Conservation (phyloP, 30 jellyfish, hydroid and myxozoan species). For the Mastigias papua region DNA sequence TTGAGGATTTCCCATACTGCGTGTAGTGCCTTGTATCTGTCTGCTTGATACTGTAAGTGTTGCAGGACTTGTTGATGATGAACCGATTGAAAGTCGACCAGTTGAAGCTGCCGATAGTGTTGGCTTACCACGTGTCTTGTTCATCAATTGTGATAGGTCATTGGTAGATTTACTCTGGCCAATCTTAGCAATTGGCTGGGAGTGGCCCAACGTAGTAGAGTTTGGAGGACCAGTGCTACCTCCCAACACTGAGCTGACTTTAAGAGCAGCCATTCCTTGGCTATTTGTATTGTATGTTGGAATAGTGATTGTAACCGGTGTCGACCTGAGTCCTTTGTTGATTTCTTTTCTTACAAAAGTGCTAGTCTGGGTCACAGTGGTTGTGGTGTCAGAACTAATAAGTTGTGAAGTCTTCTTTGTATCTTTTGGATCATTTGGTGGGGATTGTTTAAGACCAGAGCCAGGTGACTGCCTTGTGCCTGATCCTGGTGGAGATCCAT, state of each 20-base stretch:
- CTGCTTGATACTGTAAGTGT: conserved; percentile 63
- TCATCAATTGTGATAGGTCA: conserved; percentile 41
- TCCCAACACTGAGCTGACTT: background rate
- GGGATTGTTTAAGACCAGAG: conserved; percentile 20
- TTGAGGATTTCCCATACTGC: conserved; percentile 40
- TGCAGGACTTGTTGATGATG: conserved; percentile 54
- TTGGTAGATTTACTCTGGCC: conserved; percentile 14
- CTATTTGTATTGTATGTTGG: conserved; percentile 40
- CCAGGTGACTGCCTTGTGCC: conserved; percentile 71
- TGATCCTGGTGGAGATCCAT: conserved; percentile 66
- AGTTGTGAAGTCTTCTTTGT: conserved; percentile 5
- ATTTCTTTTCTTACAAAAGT: background rate
- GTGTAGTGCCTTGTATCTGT: conserved; percentile 47
- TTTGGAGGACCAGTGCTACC: too few relatives aligned
- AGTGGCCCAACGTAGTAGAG: background rate
- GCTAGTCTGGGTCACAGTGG: background rate
- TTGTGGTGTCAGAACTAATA: background rate
- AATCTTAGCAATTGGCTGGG: background rate
- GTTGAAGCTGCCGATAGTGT: conserved; percentile 6
- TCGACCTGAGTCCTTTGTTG: background rate
- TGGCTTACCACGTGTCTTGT: conserved; percentile 2
- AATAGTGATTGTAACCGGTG: conserved; percentile 42
- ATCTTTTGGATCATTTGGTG: conserved; percentile 21
- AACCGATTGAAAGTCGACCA: conserved; percentile 1
- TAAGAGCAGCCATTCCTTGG: background rate